Percentiles rank a stretch among this genome's conserved stretches.
Evolutionary conservation across 1,140 invertebrate genomes (phyloP).

Genomic region (Rhynchophorus ferrugineus): DNA sequence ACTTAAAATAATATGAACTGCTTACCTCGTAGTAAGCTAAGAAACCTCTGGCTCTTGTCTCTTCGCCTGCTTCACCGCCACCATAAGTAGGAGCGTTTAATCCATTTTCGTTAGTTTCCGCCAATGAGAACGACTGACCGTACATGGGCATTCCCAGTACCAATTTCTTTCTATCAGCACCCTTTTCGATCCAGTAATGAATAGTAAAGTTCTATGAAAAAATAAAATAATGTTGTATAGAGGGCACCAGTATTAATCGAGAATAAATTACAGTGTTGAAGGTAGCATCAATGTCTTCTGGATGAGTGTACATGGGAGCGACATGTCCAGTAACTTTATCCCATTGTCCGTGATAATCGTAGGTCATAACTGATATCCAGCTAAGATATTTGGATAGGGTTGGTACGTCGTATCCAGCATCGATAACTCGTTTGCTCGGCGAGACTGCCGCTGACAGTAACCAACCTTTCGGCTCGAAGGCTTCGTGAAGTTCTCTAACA

Average conservation of each 20-base stretch:
- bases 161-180: constrained; percentile 65
- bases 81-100: constrained; percentile 63
- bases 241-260: not conserved
- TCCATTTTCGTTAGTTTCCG: constrained; percentile 48
- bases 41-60: constrained; percentile 71
- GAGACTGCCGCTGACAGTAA: constrained; percentile 52
- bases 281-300: constrained; percentile 62
- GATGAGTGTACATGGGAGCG: constrained; percentile 69
- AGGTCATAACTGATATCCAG: constrained; percentile 86
- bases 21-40: constrained; percentile 77
- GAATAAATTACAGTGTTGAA: constrained; percentile 60
- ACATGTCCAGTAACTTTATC: constrained; percentile 84
- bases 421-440: constrained; percentile 47
- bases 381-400: constrained; percentile 62
- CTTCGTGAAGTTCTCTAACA: constrained; percentile 48
- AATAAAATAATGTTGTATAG: not conserved
- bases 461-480: constrained; percentile 46
- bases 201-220: constrained; percentile 65
- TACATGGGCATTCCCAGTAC: constrained; percentile 79
- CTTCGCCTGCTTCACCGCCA: constrained; percentile 69
- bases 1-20: too few species aligned
- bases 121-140: constrained; percentile 74
- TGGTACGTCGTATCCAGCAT: constrained; percentile 65
- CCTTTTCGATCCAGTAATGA: constrained; percentile 71
- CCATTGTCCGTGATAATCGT: constrained; percentile 87